phyloP scores from a whole-genome alignment of 1,140 invertebrate genomes.

The Drosophila pseudoananassae region DNA sequence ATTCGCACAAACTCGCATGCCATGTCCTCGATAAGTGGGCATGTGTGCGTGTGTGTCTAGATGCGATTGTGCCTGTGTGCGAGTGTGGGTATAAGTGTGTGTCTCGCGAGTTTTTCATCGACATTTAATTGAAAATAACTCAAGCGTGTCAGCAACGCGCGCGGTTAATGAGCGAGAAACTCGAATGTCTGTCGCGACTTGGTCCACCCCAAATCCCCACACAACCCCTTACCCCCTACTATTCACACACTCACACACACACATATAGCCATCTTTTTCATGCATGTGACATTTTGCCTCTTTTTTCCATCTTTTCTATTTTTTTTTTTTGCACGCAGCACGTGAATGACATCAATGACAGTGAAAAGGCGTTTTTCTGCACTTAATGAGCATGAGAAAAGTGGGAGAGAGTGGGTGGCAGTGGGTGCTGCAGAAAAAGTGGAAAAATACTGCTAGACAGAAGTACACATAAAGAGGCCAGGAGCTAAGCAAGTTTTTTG shows the following conservation, averaged over 20 bases:
- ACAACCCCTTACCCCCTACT: neutral
- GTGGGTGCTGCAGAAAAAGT: slow-evolving; percentile 5
- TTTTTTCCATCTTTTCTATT: slow-evolving; percentile 15
- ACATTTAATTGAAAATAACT: slow-evolving; percentile 83
- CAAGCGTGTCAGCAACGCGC: slow-evolving; percentile 80
- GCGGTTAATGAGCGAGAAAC: slow-evolving; percentile 82
- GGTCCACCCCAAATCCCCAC: slow-evolving; percentile 15
- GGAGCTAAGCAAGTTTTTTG: slow-evolving; percentile 57
- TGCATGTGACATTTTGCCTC: slow-evolving; percentile 25
- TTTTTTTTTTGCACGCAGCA: slow-evolving; percentile 46
- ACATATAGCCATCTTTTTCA: slow-evolving; percentile 15
- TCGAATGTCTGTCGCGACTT: slow-evolving; percentile 77
- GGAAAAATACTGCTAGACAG: slow-evolving; percentile 12
- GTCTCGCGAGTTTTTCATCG: slow-evolving; percentile 75
- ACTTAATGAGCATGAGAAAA: slow-evolving; percentile 62
- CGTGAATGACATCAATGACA: slow-evolving; percentile 79
- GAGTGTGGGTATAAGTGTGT: slow-evolving; percentile 20
- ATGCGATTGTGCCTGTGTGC: slow-evolving; percentile 2
- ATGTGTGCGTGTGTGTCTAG: slow-evolving; percentile 8
- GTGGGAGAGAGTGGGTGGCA: neutral
- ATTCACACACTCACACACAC: neutral
- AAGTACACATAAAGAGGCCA: slow-evolving; percentile 5
- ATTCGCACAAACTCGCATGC: slow-evolving; percentile 30
- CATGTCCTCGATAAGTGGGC: slow-evolving; percentile 49
- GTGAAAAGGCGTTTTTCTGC: slow-evolving; percentile 78